Base-by-base conservation (phyloP, 2,113 vertebrate genomes). In the Planiliza haematocheilus region DNA sequence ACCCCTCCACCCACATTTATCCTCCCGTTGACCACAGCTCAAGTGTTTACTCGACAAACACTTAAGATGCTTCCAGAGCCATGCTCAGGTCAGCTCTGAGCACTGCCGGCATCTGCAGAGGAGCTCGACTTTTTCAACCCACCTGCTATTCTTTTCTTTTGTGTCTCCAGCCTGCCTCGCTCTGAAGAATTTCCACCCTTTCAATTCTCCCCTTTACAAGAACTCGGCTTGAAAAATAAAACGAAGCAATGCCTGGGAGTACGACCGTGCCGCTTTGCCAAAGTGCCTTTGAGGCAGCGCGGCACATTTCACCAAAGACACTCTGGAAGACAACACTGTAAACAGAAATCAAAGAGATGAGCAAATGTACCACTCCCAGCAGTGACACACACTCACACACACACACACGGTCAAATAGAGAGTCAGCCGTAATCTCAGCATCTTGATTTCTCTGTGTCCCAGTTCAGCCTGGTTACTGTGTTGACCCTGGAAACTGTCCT, bases 11-110 rank as follows among this genome's bases (percentile, higher is more conserved):
- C 63, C 18, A 51, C 59, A 18, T 48, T 69, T 36, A 55, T 62
- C 79, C 52, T 77, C 81, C 62, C 63, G 48, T 42, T 53, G 13
- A 68, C 59, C 24, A 24, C 17, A 63, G 69, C 55, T 58, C 3
- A 57, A 77, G 61, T 81, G 71, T 84, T 86, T 85, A 77, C 70
- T 80, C 34, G 75, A 72, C 66, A 87, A 79, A 77, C 80, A 77
- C 67, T 65, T 63, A 4, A 43, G 58, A 77, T 61, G 12, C 78
- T 17, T 10, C 20, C 39, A 18, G 20, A 58, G 43, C 34, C 18
- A 18, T 10, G 16, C 64, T 67, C 60, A 52, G 49, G 56, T 83
- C 75, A 60, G 46, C 70, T 68, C 16, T 34, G 24, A 77, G 70
- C 61, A 48, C 53, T 13, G 45, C 62, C 4, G 46, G 46, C 74